Base-by-base conservation (phyloP, 2,797 vertebrate species). In the Cetoscarus ocellatus region DNA sequence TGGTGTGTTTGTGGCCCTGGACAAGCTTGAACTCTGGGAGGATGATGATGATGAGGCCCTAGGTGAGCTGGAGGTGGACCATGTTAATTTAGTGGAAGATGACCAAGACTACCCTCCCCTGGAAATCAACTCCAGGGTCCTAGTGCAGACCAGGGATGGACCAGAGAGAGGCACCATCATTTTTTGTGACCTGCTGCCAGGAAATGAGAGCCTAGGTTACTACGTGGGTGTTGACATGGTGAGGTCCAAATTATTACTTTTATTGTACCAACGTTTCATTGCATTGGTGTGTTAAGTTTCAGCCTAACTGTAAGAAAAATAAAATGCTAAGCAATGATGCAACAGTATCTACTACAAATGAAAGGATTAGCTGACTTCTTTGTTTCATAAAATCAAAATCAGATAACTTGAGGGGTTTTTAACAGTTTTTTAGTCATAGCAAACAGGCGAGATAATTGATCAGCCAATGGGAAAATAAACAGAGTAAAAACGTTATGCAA, bases 211-310 rank as follows among this genome's bases (percentile, higher is more conserved):
- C 88, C 95, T 98, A 86, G 98, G 98, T 65, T 99, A 96, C 92
- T 98, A 99, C 88, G 96, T 99, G 80, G 98, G 98, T 70, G 97
- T 99, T 80, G 97, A 99, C 93, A 99, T 99, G 98, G 98, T 99
- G 94, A 96, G 95, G 27, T 45, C 44, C n/a, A 45, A 44, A 12
- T 14, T 3, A 4, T 18, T 17, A 18, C n/a, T 18, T 49, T 61
- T 35, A 43, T 52, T 75, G 10, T 40, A 43, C 18, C 27, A 27
- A 44, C 19, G 4, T 27, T 27, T 27, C 27, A 2, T 27, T 27
- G 4, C 2, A 27, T 27, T 3, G 3, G 34, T 40, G 4, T 6
- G 35, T 10, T 7, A 9, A 6, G 45, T 36, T 27, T 13, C 34
- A n/a, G 10, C 13, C 15, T 35, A 48, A 0, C 10, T 19, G 5